phyloP scores from a whole-genome alignment of 1,140 invertebrate genomes.

The Acromyrmex echinatior region DNA sequence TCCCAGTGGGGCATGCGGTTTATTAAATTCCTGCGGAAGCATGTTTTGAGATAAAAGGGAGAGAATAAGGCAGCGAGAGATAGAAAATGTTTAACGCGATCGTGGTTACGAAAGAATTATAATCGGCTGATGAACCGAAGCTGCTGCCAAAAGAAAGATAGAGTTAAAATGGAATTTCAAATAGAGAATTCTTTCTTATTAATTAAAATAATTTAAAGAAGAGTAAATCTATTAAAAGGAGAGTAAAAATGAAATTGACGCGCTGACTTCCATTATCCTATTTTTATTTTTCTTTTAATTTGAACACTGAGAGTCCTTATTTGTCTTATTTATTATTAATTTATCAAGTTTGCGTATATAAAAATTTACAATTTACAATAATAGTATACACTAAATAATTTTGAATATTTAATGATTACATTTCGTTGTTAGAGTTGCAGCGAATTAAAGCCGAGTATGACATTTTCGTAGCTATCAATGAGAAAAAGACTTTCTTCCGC shows the following conservation, averaged over 20 bases:
- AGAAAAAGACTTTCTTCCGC: slow-evolving; percentile 21
- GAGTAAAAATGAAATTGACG: no score
- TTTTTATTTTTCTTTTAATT: no score
- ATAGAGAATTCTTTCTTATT: background rate
- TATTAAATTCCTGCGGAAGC: slow-evolving; percentile 55
- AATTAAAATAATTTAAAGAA: background rate
- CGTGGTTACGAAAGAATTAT: slow-evolving; percentile 31
- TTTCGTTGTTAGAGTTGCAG: background rate
- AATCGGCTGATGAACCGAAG: slow-evolving; percentile 6
- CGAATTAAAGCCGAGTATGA: background rate
- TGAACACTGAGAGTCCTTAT: no score
- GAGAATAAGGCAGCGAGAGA: background rate
- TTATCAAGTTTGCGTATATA: background rate
- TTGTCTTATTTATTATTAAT: no score
- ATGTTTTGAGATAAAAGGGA: slow-evolving; percentile 35
- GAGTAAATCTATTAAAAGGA: background rate
- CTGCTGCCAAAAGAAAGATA: background rate
- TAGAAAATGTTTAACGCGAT: slow-evolving; percentile 8
- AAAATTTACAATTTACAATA: background rate
- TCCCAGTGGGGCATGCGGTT: slow-evolving; percentile 22
- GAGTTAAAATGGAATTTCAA: slow-evolving; percentile 20
- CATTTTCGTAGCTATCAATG: background rate
- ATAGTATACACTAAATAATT: background rate
- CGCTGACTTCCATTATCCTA: no score
- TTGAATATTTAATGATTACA: background rate